Evolutionary conservation across 2,797 vertebrate genomes (phyloP).

Genomic region (Clarias pachynema): DNA sequence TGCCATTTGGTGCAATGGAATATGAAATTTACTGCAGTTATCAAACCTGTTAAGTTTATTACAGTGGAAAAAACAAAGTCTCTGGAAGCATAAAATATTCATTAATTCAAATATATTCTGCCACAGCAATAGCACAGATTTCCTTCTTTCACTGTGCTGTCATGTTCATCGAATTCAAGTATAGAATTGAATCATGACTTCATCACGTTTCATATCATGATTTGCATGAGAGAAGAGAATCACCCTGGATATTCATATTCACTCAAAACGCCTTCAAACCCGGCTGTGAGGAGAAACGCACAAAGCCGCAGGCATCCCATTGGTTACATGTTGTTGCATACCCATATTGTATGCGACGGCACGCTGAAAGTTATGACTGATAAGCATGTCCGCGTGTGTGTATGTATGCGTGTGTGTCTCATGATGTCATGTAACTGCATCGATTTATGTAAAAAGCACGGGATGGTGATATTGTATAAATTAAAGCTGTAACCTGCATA

Average conservation of each 20-base stretch:
- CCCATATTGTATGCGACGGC: conserved; percentile 80
- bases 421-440: conserved; percentile 34
- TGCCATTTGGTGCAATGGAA: conserved; percentile 14
- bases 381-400: conserved; percentile 30
- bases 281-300: not conserved
- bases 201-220: conserved; percentile 73
- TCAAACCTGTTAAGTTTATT: conserved; percentile 7
- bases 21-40: conserved; percentile 13
- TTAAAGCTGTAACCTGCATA: conserved; percentile 15
- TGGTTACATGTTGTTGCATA: conserved; percentile 73
- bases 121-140: conserved; percentile 41
- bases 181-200: conserved; percentile 61
- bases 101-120: conserved; percentile 28
- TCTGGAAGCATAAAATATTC: conserved; percentile 4
- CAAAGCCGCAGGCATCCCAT: conserved; percentile 27
- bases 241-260: conserved; percentile 43
- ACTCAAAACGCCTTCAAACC: not conserved
- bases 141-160: conserved; percentile 58
- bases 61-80: not conserved
- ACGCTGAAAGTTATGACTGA: conserved; percentile 64
- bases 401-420: conserved; percentile 32
- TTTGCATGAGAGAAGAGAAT: conserved; percentile 69
- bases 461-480: conserved; percentile 6
- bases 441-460: not conserved
- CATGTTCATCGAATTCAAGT: conserved; percentile 41